phyloP scores from a whole-genome alignment of 2,888 invertebrate genomes.

The Archips xylosteana region DNA sequence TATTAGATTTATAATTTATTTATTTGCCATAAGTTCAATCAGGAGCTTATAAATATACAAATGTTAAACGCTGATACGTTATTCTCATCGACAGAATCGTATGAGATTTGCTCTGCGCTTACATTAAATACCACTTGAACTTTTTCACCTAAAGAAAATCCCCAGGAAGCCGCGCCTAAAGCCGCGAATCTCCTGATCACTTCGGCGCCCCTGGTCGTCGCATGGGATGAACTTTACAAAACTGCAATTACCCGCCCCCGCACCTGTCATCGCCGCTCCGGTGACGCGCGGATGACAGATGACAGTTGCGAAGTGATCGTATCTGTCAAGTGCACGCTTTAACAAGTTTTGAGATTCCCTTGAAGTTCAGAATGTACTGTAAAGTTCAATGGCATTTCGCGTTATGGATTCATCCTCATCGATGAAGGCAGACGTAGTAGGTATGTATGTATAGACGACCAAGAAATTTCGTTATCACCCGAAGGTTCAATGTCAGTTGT shows the following conservation, averaged over 20 bases:
- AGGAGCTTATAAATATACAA: not conserved
- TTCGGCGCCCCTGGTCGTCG: constrained; percentile 18
- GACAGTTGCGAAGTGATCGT: constrained; percentile 17
- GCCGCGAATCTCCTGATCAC: constrained; percentile 4
- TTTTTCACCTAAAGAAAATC: constrained; percentile 21
- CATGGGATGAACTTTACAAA: constrained; percentile 16
- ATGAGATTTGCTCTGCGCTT: constrained; percentile 6
- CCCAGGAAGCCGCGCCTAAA: not conserved
- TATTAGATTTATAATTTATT: constrained; percentile 4
- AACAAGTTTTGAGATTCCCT: constrained; percentile 1
- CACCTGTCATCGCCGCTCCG: constrained; percentile 23
- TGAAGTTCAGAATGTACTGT: constrained; percentile 10
- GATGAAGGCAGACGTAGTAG: too few relatives aligned
- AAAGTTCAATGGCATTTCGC: not conserved
- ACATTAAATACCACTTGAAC: constrained; percentile 4
- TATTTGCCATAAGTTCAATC: not conserved
- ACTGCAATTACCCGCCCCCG: constrained; percentile 30
- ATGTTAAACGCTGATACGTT: not conserved
- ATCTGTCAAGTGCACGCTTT: constrained; percentile 20
- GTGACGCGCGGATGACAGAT: constrained; percentile 22
- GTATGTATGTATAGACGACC: not conserved
- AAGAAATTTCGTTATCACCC: too few relatives aligned
- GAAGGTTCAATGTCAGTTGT: not conserved
- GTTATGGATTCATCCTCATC: not conserved
- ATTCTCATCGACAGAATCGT: not conserved